phyloP scores from a whole-genome alignment of 2,797 vertebrate genomes.

The Erpetoichthys calabaricus region DNA sequence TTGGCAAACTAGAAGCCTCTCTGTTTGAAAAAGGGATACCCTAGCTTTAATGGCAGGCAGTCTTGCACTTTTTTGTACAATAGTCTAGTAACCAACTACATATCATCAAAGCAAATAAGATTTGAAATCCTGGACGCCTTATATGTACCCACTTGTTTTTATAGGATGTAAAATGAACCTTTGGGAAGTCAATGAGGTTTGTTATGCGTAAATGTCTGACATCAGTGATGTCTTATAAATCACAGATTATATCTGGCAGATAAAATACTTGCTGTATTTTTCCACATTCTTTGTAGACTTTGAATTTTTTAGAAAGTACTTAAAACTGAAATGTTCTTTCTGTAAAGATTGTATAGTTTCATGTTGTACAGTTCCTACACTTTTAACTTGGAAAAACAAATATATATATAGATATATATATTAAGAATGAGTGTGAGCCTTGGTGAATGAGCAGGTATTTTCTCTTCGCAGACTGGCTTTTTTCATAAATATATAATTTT shows the following conservation, averaged over 20 bases:
- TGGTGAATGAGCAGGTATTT: slow-evolving; percentile 44
- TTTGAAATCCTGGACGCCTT: slow-evolving; percentile 13
- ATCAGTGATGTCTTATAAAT: slow-evolving; percentile 96
- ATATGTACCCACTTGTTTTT: slow-evolving; percentile 18
- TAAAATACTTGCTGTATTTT: slow-evolving; percentile 85
- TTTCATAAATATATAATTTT: slow-evolving; percentile 13
- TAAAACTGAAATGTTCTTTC: slow-evolving; percentile 63
- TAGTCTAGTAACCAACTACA: slow-evolving; percentile 26
- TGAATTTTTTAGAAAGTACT: slow-evolving; percentile 62
- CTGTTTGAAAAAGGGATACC: slow-evolving; percentile 17
- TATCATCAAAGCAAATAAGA: slow-evolving; percentile 20
- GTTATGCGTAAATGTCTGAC: slow-evolving; percentile 87
- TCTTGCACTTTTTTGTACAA: slow-evolving; percentile 44
- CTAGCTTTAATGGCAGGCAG: slow-evolving; percentile 18
- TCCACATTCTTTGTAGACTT: slow-evolving; percentile 76
- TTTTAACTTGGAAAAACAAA: slow-evolving; percentile 48
- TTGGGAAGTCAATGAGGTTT: slow-evolving; percentile 49
- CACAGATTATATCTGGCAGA: slow-evolving; percentile 58
- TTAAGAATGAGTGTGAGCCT: slow-evolving; percentile 45
- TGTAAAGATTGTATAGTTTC: slow-evolving; percentile 92
- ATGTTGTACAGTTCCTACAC: slow-evolving; percentile 78
- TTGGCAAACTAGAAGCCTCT: neutral
- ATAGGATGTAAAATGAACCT: slow-evolving; percentile 58
- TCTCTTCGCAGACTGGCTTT: slow-evolving; percentile 56
- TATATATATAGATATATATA: slow-evolving; percentile 8